Base-by-base conservation (phyloP, 2,797 vertebrate genomes). In the Crotalus adamanteus region DNA sequence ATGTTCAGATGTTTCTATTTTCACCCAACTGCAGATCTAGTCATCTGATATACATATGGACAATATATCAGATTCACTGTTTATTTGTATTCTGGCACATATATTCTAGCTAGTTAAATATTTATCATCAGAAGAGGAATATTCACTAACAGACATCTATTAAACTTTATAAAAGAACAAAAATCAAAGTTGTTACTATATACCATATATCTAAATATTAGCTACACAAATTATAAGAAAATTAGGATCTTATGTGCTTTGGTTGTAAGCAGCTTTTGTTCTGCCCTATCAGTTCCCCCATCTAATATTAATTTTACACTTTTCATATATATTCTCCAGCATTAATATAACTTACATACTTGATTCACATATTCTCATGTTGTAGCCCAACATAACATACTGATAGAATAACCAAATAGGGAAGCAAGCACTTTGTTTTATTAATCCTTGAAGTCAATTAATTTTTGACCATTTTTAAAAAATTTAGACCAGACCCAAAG, bases 301-400 rank as follows among this genome's bases (percentile, higher is more conserved):
- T 92, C 92, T 94, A 95, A 96, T 94, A 90, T 94, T 93, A 95
- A 95, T 89, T 93, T 96, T 92, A 87, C 0, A 0, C 94, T 92
- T 94, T 97, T 94, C 94, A 96, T 94, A 96, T 96, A 93, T 92
- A 95, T 56, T 95, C n/a, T 92, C 51, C 94, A 89, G 42, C 94
- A 86, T 94, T 94, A 91, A 94, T 51, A 92, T 95, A 96, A 95
- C 96, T 96, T 95, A 57, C 90, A 93, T 92, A 14, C 57, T 95
- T 83, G 93, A 26, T 91, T 95, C 59, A 28, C 18, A 78, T 8
- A 78, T 78, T 89, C 95, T 60, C 91, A 51, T 56, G 90, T 95
- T 95, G 94, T 65, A 91, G 93, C 94, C 88, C 6, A 93, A 78
- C 14, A 47, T 93, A 94, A 92, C 94, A 73, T 55, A 95, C 95